phyloP scores from a whole-genome alignment of 2,888 invertebrate genomes.

The Hemaris fuciformis region DNA sequence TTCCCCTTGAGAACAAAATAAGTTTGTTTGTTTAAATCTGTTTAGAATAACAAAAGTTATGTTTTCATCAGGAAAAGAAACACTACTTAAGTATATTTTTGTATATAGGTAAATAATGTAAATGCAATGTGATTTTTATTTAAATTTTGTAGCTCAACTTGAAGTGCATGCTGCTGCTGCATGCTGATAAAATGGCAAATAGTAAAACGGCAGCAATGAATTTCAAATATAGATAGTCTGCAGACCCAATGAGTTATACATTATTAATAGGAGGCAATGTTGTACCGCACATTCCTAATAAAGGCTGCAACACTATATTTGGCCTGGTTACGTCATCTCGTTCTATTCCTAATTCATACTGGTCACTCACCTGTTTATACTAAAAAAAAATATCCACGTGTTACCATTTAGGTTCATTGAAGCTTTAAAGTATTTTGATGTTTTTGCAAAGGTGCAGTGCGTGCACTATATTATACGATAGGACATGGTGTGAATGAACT shows the following conservation, averaged over 20 bases:
- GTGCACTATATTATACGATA: not conserved
- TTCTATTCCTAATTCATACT: conserved; percentile 48
- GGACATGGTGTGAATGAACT: conserved; percentile 18
- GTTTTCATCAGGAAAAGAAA: no score
- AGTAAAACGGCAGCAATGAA: not conserved
- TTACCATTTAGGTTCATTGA: conserved; percentile 18
- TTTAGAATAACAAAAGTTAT: no score
- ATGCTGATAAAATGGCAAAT: not conserved
- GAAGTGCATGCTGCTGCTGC: no score
- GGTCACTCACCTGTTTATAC: conserved; percentile 57
- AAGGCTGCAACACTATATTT: conserved; percentile 7
- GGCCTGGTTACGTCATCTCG: conserved; percentile 41
- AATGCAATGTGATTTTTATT: no score
- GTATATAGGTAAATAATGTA: no score
- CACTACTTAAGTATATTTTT: no score
- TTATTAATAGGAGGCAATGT: not conserved
- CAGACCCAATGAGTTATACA: not conserved
- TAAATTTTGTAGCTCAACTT: no score
- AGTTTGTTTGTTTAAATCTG: no score
- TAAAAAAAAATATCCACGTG: conserved; percentile 43
- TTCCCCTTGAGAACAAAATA: no score
- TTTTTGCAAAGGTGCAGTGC: not conserved
- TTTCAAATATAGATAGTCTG: not conserved
- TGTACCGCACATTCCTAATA: not conserved
- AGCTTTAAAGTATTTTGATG: not conserved